Conservation (phyloP, 1,140 invertebrate species). For the Drosophila malerkotliana region DNA sequence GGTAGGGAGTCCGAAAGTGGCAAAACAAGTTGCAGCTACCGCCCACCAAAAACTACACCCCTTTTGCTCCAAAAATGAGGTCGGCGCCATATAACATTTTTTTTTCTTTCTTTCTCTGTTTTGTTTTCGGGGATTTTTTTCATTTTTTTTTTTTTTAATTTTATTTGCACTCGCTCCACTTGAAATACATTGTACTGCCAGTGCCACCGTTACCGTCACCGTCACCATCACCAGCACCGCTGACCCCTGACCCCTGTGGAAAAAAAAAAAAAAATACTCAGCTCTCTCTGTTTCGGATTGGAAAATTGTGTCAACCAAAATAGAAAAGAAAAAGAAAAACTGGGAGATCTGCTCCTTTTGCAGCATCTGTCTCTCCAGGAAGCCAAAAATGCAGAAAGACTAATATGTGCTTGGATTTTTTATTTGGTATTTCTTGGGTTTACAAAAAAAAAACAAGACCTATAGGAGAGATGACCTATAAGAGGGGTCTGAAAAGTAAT, state of each 20-base stretch:
- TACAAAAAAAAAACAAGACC: too few relatives aligned
- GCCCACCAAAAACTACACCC: not conserved
- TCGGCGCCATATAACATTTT: slow-evolving; percentile 75
- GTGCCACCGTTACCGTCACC: slow-evolving; percentile 13
- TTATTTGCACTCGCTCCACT: slow-evolving; percentile 77
- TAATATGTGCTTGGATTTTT: not conserved
- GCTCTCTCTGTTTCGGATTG: slow-evolving; percentile 11
- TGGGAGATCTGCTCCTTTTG: slow-evolving; percentile 1
- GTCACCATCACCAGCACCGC: slow-evolving; percentile 1
- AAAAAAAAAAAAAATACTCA: not conserved
- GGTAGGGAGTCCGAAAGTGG: slow-evolving; percentile 53
- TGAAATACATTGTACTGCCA: slow-evolving; percentile 76
- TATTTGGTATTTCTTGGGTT: not conserved
- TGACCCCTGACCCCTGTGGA: slow-evolving; percentile 43
- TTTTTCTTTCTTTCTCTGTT: slow-evolving; percentile 23
- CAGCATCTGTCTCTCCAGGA: slow-evolving; percentile 3
- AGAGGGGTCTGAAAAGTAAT: not conserved
- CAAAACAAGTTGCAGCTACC: slow-evolving; percentile 58
- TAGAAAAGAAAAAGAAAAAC: not conserved
- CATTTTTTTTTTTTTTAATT: slow-evolving; percentile 57
- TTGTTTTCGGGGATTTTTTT: slow-evolving; percentile 44
- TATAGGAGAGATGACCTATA: too few relatives aligned
- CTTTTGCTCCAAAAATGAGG: slow-evolving; percentile 56
- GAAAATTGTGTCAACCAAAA: slow-evolving; percentile 42
- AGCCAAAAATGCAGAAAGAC: not conserved